A percentile compares a stretch with the other conserved stretches of the same genome.
These are phyloP conservation scores for Platichthys stellatus DNA, from an alignment of 2,113 vertebrate genomes.

Conservation along the genomic window DNA sequence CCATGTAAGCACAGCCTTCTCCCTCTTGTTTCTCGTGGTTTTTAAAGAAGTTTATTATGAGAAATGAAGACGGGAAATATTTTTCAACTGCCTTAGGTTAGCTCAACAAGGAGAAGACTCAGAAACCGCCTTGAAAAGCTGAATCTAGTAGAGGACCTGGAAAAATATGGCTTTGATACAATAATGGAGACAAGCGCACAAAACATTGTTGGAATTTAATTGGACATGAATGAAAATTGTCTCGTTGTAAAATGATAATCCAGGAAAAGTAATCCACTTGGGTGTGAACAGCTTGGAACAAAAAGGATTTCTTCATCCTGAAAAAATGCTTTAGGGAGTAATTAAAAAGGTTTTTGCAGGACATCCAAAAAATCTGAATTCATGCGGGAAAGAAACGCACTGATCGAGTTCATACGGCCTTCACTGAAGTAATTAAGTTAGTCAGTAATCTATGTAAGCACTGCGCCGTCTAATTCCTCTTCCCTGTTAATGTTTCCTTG, in stretches of 20 bases:
- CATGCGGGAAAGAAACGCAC: conserved; percentile 11
- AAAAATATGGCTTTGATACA: conserved; percentile 54
- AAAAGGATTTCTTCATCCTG: not conserved
- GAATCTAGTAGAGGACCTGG: conserved; percentile 34
- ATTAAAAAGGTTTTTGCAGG: conserved; percentile 24
- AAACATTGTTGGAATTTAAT: conserved; percentile 47
- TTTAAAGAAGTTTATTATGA: conserved; percentile 70
- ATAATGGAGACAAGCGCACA: conserved; percentile 44
- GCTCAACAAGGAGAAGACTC: conserved; percentile 49
- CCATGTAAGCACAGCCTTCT: conserved; percentile 51
- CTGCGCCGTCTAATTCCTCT: conserved; percentile 2
- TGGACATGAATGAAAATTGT: conserved; percentile 40
- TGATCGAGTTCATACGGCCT: not conserved
- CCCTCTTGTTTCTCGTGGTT: conserved; percentile 64
- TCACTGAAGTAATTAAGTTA: conserved; percentile 46
- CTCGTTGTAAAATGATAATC: not conserved
- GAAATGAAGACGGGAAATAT: conserved; percentile 78
- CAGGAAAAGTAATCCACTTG: conserved; percentile 15
- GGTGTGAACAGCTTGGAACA: conserved; percentile 17
- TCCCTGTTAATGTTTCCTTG: conserved; percentile 28
- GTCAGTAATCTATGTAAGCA: conserved; percentile 47
- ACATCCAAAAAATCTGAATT: conserved; percentile 27
- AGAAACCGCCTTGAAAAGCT: conserved; percentile 38
- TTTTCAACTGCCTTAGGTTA: conserved; percentile 70
- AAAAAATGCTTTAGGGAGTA: conserved; percentile 5